Evolutionary conservation across 2,888 invertebrate species (phyloP).

Genomic region (Nomada ferruginata): DNA sequence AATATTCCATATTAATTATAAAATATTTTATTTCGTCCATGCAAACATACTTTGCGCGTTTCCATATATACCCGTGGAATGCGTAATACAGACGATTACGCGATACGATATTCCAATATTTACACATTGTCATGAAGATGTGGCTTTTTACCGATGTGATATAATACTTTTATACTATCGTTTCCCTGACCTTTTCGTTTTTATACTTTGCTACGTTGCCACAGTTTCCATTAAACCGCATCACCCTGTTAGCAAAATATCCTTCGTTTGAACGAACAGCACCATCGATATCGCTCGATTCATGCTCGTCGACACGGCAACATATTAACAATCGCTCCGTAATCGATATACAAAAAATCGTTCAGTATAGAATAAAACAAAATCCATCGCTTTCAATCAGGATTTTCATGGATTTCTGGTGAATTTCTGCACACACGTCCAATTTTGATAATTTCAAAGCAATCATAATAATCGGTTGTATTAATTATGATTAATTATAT

Average conservation of each 20-base stretch:
- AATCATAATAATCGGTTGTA: not conserved
- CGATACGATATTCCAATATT: too few species aligned
- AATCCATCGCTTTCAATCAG: constrained; percentile 23
- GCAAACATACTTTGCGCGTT: too few species aligned
- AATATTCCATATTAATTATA: too few species aligned
- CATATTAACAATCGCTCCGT: constrained; percentile 10
- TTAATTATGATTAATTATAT: constrained; percentile 39
- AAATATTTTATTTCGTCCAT: too few species aligned
- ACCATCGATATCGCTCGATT: constrained; percentile 16
- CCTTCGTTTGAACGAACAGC: not conserved
- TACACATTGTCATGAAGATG: too few species aligned
- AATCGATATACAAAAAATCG: constrained; percentile 36
- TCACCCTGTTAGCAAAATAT: constrained; percentile 13
- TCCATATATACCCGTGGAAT: too few species aligned
- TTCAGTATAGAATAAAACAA: constrained; percentile 33
- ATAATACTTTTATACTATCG: too few species aligned
- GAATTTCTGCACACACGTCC: constrained; percentile 1
- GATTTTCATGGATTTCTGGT: constrained; percentile 29
- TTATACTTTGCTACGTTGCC: constrained; percentile 6
- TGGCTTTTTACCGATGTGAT: too few species aligned
- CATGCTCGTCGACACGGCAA: constrained; percentile 26
- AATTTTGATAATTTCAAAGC: too few species aligned
- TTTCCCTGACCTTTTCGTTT: not conserved
- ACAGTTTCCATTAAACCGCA: constrained; percentile 13
- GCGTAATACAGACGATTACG: too few species aligned